Percentiles rank a stretch among this genome's conserved stretches.
These are phyloP conservation scores for Salmo trutta DNA, from an alignment of 2,797 vertebrate species.

Conservation along the genomic window DNA sequence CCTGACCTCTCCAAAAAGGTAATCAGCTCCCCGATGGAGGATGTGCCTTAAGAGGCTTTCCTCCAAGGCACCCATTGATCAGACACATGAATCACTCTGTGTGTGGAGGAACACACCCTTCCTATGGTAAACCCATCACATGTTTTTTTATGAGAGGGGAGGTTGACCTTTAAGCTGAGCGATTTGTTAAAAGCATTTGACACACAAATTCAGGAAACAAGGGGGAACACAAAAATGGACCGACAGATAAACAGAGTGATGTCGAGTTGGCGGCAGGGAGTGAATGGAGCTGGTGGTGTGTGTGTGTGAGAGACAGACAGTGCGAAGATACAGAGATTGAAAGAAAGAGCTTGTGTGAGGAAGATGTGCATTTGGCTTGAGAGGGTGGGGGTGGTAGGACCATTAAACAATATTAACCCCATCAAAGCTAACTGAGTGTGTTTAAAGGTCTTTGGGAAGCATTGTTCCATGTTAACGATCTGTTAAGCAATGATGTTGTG, in stretches of 20 bases:
- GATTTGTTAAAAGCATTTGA: constrained; percentile 38
- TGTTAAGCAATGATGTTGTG: constrained; percentile 10
- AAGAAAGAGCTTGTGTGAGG: not conserved
- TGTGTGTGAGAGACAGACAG: not conserved
- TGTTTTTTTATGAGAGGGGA: constrained; percentile 32
- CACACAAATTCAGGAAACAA: constrained; percentile 20
- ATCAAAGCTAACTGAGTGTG: constrained; percentile 28
- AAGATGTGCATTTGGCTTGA: not conserved
- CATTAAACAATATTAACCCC: constrained; percentile 15
- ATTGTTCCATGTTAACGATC: constrained; percentile 12
- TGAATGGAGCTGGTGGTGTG: not conserved
- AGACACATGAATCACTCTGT: constrained; percentile 39
- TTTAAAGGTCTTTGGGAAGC: constrained; percentile 27
- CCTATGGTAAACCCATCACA: constrained; percentile 40
- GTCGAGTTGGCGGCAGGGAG: not conserved
- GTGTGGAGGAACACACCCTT: constrained; percentile 23
- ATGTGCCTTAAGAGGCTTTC: constrained; percentile 30
- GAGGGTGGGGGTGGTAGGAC: constrained; percentile 9
- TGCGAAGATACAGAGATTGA: too few species aligned
- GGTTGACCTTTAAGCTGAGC: constrained; percentile 8
- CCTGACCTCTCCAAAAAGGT: constrained; percentile 37
- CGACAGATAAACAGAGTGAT: constrained; percentile 8
- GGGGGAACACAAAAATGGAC: not conserved
- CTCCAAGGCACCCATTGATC: constrained; percentile 41
- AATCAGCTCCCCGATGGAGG: constrained; percentile 25